Evolutionary conservation across 2,888 invertebrate genomes (phyloP), one percentile per base, ranked within the genome.

Genomic region (Micropterix aruncella): DNA sequence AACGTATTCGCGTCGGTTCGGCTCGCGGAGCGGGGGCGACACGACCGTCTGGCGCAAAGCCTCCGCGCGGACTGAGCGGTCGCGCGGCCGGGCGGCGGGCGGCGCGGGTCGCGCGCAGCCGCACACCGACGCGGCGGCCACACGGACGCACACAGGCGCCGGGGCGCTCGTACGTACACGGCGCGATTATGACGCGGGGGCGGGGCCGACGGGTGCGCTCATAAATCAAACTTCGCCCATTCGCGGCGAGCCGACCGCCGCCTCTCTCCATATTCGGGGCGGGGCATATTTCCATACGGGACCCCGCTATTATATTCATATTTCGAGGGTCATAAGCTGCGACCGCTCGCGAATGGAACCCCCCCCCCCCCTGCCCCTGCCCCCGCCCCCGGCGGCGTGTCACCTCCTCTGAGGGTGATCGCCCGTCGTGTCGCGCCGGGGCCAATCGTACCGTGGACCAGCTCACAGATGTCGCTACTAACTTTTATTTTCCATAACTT

Each of bases 111-210:
- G 57, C 56, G 54, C 56, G 41, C 16, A 42, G 37, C 19, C 41
- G 40, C 42, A 46, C 41, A 15, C 19, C 15, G 61, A 61, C 61
- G 60, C 57, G 60, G 61, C 61, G 62, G 61, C 59, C 59, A 61
- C 60, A 61, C 60, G 61, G 62, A 60, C 60, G 65, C 63, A 60
- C 58, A 58, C 57, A 55, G 57, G 56, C 55, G 57, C 52, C 50
- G 49, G 42, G 53, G 60, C 65, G 65, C 70, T 68, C 70, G 73
- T 76, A 76, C 77, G 74, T 75, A 74, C 74, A 71, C 69, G 70
- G 66, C 61, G 61, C 73, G 72, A 75, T 78, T 79, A 79, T 78
- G 77, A 78, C 77, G 77, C 74, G 71, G 74, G n/a, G 78, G 77
- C 75, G 77, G 76, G 61, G 74, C 70, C 72, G 65, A 27, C 27